These are phyloP conservation scores for Trichechus manatus DNA, from an alignment of 2,113 vertebrate genomes.

Conservation along the genomic window DNA sequence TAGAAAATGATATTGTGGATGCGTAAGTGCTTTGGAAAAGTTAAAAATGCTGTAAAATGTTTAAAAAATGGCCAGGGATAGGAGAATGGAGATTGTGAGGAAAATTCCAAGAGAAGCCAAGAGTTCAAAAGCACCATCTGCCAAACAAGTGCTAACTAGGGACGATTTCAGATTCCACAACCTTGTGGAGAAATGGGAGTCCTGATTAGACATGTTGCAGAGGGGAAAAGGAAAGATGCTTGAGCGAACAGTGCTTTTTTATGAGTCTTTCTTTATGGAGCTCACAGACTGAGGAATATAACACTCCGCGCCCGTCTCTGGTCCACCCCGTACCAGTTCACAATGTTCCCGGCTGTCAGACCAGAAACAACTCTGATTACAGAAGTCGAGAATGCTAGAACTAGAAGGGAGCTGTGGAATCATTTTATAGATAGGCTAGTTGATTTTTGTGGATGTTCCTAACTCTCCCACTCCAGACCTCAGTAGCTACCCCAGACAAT, in stretches of 20 bases:
- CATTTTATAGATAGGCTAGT: neutral
- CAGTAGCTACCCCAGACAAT: neutral
- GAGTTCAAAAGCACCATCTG: slow-evolving; percentile 3
- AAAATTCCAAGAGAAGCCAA: neutral
- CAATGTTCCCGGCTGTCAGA: neutral
- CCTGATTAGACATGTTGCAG: neutral
- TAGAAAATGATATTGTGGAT: neutral
- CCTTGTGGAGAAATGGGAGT: neutral
- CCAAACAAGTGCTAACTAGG: neutral
- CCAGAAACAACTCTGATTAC: neutral
- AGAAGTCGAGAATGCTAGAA: neutral
- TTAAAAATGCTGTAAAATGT: neutral
- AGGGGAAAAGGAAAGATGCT: neutral
- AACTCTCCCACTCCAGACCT: neutral
- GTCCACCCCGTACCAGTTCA: neutral
- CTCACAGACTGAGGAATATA: neutral
- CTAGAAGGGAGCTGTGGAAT: neutral
- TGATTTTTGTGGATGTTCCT: neutral
- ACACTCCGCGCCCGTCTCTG: neutral
- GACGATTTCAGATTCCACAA: neutral
- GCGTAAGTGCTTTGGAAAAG: neutral
- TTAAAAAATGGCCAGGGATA: neutral
- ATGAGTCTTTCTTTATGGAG: neutral
- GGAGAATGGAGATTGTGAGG: neutral
- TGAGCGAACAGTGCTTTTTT: neutral